Base-by-base conservation (phyloP, 2,113 vertebrate species). In the Mirounga angustirostris region DNA sequence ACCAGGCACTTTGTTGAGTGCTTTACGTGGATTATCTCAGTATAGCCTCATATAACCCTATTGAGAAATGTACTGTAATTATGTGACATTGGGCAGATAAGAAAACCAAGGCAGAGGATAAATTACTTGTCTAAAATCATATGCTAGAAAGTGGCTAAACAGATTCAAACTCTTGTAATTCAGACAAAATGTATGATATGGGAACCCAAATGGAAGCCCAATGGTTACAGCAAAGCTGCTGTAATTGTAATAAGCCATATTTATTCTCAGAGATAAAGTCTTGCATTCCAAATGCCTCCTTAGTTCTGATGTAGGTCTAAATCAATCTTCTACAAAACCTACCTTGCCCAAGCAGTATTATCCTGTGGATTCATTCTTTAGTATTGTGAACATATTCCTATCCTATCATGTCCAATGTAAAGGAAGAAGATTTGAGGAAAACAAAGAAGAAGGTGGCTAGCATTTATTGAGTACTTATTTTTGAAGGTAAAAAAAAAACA, bases 201-300 rank as follows among this genome's bases (percentile, higher is more conserved):
- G 54, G 28, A 73, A 59, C 8, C 52, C 76, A 85, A 67, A 87
- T 71, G 28, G 28, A 78, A 89, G 2, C 2, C 36, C 80, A 16
- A 2, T 40, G 1, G 3, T 21, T 93, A 28, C 11, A 80, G 33
- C 4, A 63, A 61, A 74, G n/a, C 2, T 79, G 19, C 1, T 67
- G 0, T 12, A 89, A 65, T 21, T 80, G 5, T 54, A 88, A 67
- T 14, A 97, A 61, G 61, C 13, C 24, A 91, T 61, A 46, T 65
- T 73, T 85, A 84, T 71, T 94, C 8, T 88, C 76, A 93, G 50
- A 90, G 36, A 85, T 85, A 61, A 94, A 74, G 74, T 33, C 7
- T 81, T 58, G 24, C 21, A 61, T 87, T 91, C 15, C n/a, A 91
- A 93, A 91, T 40, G 0, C 50, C 26, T 82, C 7, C 59, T 90